Conservation (phyloP, 2,113 vertebrate species). For the Dasypus novemcinctus region DNA sequence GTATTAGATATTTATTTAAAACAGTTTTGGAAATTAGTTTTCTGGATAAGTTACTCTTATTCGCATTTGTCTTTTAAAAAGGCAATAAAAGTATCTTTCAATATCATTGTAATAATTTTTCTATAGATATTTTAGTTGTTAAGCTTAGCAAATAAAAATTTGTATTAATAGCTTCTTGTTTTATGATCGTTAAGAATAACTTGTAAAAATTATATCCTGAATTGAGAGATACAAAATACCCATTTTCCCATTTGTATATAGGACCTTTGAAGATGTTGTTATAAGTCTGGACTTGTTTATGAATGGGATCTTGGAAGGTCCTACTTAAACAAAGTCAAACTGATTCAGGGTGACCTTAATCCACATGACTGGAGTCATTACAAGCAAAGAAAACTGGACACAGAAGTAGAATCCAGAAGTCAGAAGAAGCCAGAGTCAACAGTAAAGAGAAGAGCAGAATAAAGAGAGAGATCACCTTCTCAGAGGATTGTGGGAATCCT, state of each 20-base stretch:
- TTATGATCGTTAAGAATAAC: constrained; percentile 58
- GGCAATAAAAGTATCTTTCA: constrained; percentile 69
- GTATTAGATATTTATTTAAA: constrained; percentile 61
- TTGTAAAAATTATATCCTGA: constrained; percentile 63
- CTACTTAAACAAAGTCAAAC: too few species aligned
- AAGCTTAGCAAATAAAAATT: constrained; percentile 64
- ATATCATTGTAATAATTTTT: constrained; percentile 69
- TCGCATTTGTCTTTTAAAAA: constrained; percentile 73
- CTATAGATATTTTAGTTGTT: constrained; percentile 31
- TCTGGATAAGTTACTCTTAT: constrained; percentile 68
- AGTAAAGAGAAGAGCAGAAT: too few species aligned
- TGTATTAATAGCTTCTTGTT: constrained; percentile 68
- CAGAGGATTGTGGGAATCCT: too few species aligned
- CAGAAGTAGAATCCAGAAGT: too few species aligned
- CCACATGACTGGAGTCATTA: too few species aligned
- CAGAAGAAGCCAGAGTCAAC: too few species aligned
- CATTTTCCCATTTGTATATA: background rate
- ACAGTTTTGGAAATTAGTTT: constrained; percentile 69
- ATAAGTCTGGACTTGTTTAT: too few species aligned
- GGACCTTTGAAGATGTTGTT: too few species aligned
- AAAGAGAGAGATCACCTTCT: too few species aligned
- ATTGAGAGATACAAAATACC: constrained; percentile 39
- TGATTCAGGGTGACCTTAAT: too few species aligned
- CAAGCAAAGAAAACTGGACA: too few species aligned
- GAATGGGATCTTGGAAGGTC: too few species aligned